phyloP scores from a whole-genome alignment of 37 sponge, comb jelly and placozoan genomes.

The Hexactinellida sp. region DNA sequence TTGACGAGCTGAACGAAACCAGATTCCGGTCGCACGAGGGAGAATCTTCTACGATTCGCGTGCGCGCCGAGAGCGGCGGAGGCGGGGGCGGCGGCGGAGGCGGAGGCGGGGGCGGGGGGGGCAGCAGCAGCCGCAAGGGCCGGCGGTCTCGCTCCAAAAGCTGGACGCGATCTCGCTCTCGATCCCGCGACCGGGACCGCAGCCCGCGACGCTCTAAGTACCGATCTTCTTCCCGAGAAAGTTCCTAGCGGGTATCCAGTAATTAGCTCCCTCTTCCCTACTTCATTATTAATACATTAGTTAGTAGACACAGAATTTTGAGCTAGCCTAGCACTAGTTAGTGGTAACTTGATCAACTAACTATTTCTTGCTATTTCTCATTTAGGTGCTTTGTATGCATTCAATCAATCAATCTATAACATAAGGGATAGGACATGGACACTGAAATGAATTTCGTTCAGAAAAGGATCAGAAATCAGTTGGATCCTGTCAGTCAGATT shows the following conservation, averaged over 20 bases:
- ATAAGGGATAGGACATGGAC: conserved; percentile 7
- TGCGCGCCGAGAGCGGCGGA: background rate
- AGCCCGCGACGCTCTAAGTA: background rate
- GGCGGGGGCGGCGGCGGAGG: background rate
- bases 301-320: background rate
- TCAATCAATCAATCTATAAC: background rate
- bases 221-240: background rate
- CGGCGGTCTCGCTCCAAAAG: background rate
- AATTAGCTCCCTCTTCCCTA: background rate
- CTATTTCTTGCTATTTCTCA: conserved; percentile 1
- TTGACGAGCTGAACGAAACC: conserved; percentile 91
- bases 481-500: conserved; percentile 16
- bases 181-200: background rate
- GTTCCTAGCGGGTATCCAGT: background rate
- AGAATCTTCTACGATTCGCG: background rate
- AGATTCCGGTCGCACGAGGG: conserved; percentile 91
- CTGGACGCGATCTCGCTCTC: background rate
- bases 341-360: background rate
- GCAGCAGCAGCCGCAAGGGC: background rate
- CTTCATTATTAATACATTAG: background rate
- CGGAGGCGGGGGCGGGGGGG: background rate
- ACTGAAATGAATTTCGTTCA: background rate
- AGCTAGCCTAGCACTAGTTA: too few species aligned
- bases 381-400: conserved; percentile 16
- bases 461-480: background rate